Conservation (phyloP, 2,797 vertebrate genomes). For the Moxostoma hubbsi region DNA sequence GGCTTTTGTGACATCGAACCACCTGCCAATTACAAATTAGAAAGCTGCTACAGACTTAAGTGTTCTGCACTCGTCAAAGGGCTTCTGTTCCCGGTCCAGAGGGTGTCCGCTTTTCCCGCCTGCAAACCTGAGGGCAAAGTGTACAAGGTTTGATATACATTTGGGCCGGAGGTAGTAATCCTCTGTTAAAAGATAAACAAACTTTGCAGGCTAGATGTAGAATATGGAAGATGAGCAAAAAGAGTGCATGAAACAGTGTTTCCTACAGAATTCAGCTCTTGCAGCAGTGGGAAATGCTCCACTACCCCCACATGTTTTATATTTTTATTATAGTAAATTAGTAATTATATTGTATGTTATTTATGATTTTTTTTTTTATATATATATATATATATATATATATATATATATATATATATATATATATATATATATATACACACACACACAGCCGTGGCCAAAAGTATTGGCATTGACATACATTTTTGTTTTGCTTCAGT, state of each 20-base stretch:
- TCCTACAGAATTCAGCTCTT: too few species aligned
- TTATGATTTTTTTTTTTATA: too few species aligned
- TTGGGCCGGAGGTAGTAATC: conserved; percentile 72
- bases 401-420: too few species aligned
- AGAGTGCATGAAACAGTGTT: background rate
- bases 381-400: too few species aligned
- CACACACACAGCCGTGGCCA: too few species aligned
- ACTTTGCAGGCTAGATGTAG: conserved; percentile 28
- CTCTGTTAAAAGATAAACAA: conserved; percentile 27
- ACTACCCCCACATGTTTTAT: too few species aligned
- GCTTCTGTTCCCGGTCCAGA: conserved; percentile 77
- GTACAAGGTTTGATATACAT: conserved; percentile 63
- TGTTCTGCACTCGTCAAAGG: conserved; percentile 71
- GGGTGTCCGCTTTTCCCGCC: conserved; percentile 75
- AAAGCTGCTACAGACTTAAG: conserved; percentile 75
- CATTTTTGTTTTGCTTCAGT: too few species aligned
- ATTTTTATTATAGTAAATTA: too few species aligned
- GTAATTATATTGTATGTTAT: too few species aligned
- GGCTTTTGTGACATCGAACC: conserved; percentile 80
- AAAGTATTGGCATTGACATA: too few species aligned
- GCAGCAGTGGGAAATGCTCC: too few species aligned
- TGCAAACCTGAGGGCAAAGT: conserved; percentile 64
- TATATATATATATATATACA: too few species aligned
- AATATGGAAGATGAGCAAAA: conserved; percentile 20
- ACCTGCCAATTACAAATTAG: conserved; percentile 83